A percentile compares a stretch with the other conserved stretches of the same genome.
These are phyloP conservation scores for Microctenopoma steveboyesi DNA, from an alignment of 2,797 vertebrate genomes.

Conservation along the genomic window DNA sequence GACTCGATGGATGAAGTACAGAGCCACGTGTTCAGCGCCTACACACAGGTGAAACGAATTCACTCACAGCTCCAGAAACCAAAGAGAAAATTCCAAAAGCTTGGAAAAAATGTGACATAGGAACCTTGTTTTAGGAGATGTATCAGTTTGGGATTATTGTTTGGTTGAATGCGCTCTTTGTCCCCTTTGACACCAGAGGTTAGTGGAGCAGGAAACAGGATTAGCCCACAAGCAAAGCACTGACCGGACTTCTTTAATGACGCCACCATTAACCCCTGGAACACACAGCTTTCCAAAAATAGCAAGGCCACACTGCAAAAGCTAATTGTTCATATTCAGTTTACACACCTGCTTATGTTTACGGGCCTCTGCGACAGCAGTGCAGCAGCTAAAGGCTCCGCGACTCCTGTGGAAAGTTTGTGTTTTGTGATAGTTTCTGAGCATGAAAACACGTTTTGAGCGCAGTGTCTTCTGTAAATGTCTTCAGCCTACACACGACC, in stretches of 20 bases:
- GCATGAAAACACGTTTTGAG: background rate
- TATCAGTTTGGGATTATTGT: constrained; percentile 86
- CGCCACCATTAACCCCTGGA: constrained; percentile 90
- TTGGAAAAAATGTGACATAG: constrained; percentile 18
- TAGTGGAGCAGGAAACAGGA: constrained; percentile 93
- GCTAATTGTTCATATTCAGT: constrained; percentile 78
- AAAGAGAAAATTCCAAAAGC: constrained; percentile 17
- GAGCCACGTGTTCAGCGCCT: constrained; percentile 97
- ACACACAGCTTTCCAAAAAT: constrained; percentile 88
- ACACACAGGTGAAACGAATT: constrained; percentile 89
- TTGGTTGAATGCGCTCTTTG: constrained; percentile 87
- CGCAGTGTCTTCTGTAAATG: constrained; percentile 9
- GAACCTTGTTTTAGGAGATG: constrained; percentile 57
- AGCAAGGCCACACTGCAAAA: constrained; percentile 81
- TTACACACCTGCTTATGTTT: constrained; percentile 89
- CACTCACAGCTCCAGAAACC: background rate
- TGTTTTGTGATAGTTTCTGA: background rate
- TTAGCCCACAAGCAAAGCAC: constrained; percentile 80
- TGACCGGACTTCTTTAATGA: constrained; percentile 92
- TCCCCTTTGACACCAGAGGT: constrained; percentile 94
- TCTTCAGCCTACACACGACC: constrained; percentile 89
- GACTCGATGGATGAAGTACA: constrained; percentile 99
- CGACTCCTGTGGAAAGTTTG: background rate
- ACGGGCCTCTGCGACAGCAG: constrained; percentile 34
- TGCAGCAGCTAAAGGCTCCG: background rate